A percentile compares a stretch with the other conserved stretches of the same genome.
These are phyloP conservation scores for Nycticebus coucang DNA, from an alignment of 2,113 vertebrate species.

Conservation along the genomic window DNA sequence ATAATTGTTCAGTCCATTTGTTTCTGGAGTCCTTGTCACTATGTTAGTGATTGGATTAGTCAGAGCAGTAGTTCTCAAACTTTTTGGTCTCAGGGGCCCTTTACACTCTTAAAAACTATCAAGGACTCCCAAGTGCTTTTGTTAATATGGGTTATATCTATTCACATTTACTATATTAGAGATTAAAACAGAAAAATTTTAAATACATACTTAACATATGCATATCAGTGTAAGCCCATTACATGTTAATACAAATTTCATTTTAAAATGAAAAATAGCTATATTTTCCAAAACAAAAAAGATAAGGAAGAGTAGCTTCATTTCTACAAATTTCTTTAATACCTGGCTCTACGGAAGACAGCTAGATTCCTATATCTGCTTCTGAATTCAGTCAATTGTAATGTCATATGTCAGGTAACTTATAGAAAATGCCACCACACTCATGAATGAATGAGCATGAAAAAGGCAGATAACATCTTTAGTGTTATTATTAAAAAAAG, in stretches of 20 bases:
- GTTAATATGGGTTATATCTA: slow-evolving; percentile 12
- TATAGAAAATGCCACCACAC: neutral
- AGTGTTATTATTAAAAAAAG: slow-evolving; percentile 9
- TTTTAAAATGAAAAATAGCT: slow-evolving; percentile 46
- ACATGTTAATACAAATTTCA: neutral
- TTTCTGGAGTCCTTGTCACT: neutral
- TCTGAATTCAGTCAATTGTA: neutral
- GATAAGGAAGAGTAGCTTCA: neutral
- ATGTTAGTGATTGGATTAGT: neutral
- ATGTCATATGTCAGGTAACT: neutral
- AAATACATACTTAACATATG: neutral
- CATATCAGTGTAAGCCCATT: neutral
- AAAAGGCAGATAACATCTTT: slow-evolving; percentile 37
- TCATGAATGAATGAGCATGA: neutral
- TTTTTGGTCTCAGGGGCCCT: neutral
- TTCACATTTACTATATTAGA: slow-evolving; percentile 49
- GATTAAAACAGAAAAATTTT: slow-evolving; percentile 28
- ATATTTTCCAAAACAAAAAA: slow-evolving; percentile 37
- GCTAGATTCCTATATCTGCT: neutral
- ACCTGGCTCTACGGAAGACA: slow-evolving; percentile 18
- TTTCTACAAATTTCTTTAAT: slow-evolving; percentile 50
- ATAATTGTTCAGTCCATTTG: neutral
- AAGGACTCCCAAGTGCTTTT: slow-evolving; percentile 24
- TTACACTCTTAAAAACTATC: neutral
- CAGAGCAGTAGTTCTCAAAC: neutral